Percentiles rank a stretch among this genome's conserved stretches.
These are phyloP conservation scores for Triplophysa siluroides DNA, from an alignment of 2,113 vertebrate species.

Conservation along the genomic window DNA sequence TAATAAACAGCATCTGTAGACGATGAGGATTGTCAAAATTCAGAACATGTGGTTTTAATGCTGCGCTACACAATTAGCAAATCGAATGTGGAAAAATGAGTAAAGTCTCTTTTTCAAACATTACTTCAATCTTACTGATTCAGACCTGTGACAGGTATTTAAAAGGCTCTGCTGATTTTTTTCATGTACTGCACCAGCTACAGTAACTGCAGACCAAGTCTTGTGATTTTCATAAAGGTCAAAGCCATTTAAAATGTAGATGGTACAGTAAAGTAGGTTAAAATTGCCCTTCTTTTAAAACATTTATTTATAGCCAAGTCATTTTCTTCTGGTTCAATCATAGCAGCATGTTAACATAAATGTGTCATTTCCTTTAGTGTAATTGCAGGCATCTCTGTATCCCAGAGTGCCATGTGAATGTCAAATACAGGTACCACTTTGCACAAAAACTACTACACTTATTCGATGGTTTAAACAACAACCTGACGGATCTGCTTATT, in stretches of 20 bases:
- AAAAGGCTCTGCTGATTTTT: not conserved
- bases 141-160: not conserved
- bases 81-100: not conserved
- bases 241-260: slow-evolving; percentile 33
- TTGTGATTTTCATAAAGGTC: slow-evolving; percentile 24
- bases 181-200: not conserved
- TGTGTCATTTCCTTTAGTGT: not conserved
- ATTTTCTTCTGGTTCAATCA: not conserved
- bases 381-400: slow-evolving; percentile 6
- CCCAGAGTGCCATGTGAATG: not conserved
- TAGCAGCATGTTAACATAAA: not conserved
- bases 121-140: not conserved
- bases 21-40: too few species aligned
- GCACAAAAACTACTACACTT: too few species aligned
- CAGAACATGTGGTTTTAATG: too few species aligned
- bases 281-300: not conserved
- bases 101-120: not conserved
- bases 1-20: too few species aligned
- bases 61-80: too few species aligned
- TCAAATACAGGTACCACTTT: not conserved
- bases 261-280: not conserved
- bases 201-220: not conserved
- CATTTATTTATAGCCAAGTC: slow-evolving; percentile 15
- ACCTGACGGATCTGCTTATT: too few species aligned
- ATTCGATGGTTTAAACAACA: too few species aligned